Evolutionary conservation across 2,888 invertebrate species (phyloP).

Genomic region (Linnaemya tessellans): DNA sequence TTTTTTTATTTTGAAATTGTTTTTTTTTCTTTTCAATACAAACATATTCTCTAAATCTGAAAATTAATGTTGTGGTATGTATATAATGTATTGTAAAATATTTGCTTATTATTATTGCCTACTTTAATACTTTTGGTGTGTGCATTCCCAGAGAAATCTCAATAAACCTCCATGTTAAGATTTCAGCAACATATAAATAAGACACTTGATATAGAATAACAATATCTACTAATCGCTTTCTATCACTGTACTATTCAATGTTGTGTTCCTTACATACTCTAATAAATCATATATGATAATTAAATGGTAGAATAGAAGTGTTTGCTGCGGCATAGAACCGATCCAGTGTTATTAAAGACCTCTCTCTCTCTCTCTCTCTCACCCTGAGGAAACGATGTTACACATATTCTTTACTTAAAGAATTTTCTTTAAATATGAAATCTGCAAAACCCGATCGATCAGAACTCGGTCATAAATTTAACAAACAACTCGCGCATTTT

Average conservation of each 20-base stretch:
- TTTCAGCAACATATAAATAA: slow-evolving; percentile 2
- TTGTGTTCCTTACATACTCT: slow-evolving; percentile 59
- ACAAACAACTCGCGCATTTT: too few relatives aligned
- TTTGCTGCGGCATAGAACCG: neutral
- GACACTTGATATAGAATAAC: slow-evolving; percentile 28
- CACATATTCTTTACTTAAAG: too few relatives aligned
- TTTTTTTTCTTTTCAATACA: slow-evolving; percentile 65
- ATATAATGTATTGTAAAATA: slow-evolving; percentile 60
- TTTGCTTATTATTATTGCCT: slow-evolving; percentile 18
- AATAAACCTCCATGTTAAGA: slow-evolving; percentile 46
- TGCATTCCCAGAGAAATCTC: slow-evolving; percentile 61
- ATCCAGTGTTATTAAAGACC: neutral
- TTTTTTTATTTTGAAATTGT: slow-evolving; percentile 34
- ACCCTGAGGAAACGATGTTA: too few relatives aligned
- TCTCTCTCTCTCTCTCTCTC: neutral
- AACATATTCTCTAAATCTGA: slow-evolving; percentile 63
- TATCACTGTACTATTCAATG: slow-evolving; percentile 58
- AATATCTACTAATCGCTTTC: slow-evolving; percentile 29
- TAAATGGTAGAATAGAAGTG: neutral
- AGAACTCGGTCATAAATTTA: too few relatives aligned
- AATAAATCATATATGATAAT: slow-evolving; percentile 11
- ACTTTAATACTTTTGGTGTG: slow-evolving; percentile 37
- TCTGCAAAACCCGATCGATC: too few relatives aligned
- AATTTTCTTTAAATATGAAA: too few relatives aligned
- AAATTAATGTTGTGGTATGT: slow-evolving; percentile 69